A percentile compares a stretch with the other conserved stretches of the same genome.
Evolutionary conservation across 2,113 vertebrate genomes (phyloP).

Genomic region (Pterocles burchelli): DNA sequence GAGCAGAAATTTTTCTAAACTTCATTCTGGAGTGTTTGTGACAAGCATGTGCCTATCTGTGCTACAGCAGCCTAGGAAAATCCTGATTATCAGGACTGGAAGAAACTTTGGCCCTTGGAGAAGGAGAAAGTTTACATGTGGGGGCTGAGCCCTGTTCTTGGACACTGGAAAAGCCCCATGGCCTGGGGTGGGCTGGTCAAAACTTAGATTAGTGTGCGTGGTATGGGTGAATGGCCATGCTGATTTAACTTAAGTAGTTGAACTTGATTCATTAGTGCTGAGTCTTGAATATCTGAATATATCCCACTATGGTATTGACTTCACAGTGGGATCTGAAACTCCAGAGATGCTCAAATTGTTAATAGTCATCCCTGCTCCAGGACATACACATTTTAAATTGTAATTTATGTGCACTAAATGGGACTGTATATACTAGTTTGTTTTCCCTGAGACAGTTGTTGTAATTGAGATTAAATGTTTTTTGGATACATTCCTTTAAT

Average conservation of each 20-base stretch:
- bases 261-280: not conserved
- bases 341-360: not conserved
- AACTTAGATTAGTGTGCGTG: not conserved
- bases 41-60: not conserved
- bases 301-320: not conserved
- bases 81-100: not conserved
- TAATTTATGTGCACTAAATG: not conserved
- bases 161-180: accelerated
- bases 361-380: not conserved
- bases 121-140: not conserved
- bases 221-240: not conserved
- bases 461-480: not conserved
- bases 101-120: not conserved
- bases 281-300: not conserved
- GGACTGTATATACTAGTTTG: not conserved
- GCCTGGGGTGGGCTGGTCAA: not conserved
- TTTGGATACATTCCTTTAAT: not conserved
- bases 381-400: not conserved
- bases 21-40: not conserved
- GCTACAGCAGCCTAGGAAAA: not conserved
- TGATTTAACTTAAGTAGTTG: not conserved
- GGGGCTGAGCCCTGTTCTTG: not conserved
- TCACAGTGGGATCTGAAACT: not conserved
- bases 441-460: not conserved
- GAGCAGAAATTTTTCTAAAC: not conserved